phyloP scores from a whole-genome alignment of 30 jellyfish, hydroid and myxozoan species.

The Cassiopea andromeda region DNA sequence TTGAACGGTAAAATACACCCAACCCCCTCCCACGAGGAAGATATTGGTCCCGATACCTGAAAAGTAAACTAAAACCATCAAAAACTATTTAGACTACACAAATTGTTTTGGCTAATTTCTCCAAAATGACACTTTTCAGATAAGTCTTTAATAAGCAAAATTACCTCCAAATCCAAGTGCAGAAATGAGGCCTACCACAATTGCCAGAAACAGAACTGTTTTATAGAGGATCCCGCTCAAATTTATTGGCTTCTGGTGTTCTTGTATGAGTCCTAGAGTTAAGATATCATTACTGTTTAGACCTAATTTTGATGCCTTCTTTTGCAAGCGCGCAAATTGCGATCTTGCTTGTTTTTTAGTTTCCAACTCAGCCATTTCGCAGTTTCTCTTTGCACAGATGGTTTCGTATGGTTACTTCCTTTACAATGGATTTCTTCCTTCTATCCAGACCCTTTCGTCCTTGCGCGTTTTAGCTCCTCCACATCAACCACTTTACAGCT shows the following conservation, averaged over 20 bases:
- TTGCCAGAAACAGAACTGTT: not conserved
- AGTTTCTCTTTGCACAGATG: not conserved
- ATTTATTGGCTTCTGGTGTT: slow-evolving; percentile 64
- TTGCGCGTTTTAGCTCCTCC: not conserved
- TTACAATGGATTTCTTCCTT: slow-evolving; percentile 61
- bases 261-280: slow-evolving; percentile 54
- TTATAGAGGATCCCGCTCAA: slow-evolving; percentile 24
- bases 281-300: slow-evolving; percentile 58
- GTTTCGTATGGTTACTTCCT: slow-evolving; percentile 44
- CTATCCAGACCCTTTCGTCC: slow-evolving; percentile 52
- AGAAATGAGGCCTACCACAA: slow-evolving; percentile 22
- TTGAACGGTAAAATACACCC: no score
- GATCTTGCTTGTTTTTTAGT: slow-evolving; percentile 60
- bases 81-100: no score
- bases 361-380: slow-evolving; percentile 51
- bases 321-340: slow-evolving; percentile 73
- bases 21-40: no score
- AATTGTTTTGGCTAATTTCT: no score
- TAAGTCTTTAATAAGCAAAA: not conserved
- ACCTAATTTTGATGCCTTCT: slow-evolving; percentile 77
- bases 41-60: no score
- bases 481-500: not conserved
- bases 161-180: slow-evolving; percentile 56
- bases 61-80: no score
- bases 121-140: not conserved